Base-by-base conservation (phyloP, 2,888 invertebrate species). In the Acanthoscelides obtectus region DNA sequence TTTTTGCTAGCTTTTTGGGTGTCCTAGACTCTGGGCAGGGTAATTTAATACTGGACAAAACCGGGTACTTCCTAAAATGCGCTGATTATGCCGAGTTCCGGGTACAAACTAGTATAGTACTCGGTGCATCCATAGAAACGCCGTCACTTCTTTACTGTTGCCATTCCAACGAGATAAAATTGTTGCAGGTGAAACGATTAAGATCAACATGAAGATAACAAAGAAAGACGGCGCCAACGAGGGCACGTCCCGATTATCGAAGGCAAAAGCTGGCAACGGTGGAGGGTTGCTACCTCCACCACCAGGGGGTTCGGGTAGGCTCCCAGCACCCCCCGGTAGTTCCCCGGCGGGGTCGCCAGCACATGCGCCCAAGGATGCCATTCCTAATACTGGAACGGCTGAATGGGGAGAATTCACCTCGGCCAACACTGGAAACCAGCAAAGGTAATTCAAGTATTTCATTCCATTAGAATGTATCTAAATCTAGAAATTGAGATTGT, bases 141-240 rank as follows among this genome's bases (percentile, higher is more conserved):
- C n/a, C n/a, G n/a, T n/a, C n/a, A n/a, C n/a, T n/a, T n/a, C n/a
- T n/a, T n/a, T n/a, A n/a, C n/a, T n/a, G n/a, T n/a, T n/a, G n/a
- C n/a, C n/a, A n/a, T n/a, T n/a, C n/a, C n/a, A n/a, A n/a, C n/a
- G n/a, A n/a, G n/a, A n/a, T n/a, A n/a, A n/a, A n/a, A n/a, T 12
- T 45, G 12, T 12, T 45, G 1, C 45, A 45, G 45, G 99, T 21
- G 97, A 99, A 88, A 99, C 99, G 0, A 99, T 99, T 77, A 99
- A 97, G 88, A 98, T 99, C 74, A 99, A 98, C 84, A 96, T 99
- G 94, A 95, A 96, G 87, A 96, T 97, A 77, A 95, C 96, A 76
- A 96, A 96, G 88, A 96, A 95, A 85, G 96, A 96, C 86, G 95
- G 95, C 22, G 90, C 90, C 70, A 22, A 25, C 17, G 95, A 96